Evolutionary conservation across 2,797 vertebrate species (phyloP), one percentile per base, ranked within the genome.

Genomic region (Rhadinocentrus ornatus): DNA sequence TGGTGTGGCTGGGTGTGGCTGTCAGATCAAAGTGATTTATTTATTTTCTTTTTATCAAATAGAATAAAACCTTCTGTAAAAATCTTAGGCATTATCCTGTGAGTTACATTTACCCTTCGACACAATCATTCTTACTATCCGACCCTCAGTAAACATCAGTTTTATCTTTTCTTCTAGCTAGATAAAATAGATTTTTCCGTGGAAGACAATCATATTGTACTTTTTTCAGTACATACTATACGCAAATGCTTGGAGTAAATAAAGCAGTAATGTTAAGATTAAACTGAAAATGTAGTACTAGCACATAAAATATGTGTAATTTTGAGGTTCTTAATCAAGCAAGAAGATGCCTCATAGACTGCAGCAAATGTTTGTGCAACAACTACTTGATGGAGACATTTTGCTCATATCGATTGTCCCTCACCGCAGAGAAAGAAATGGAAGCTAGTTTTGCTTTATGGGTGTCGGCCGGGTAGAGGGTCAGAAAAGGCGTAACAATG

Each of bases 401-500:
- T 82, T 48, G n/a, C 31, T 48, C 34, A 1, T 59, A 56, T 7
- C 18, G 59, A 69, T 70, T 44, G 27, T 81, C 16, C 66, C 53
- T 54, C 26, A 34, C n/a, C 58, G 53, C 48, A 48, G 48, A 16
- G 24, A 59, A 72, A 56, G 62, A 78, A 80, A 79, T 77, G 29
- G 65, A 79, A n/a, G 78, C 73, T 62, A 37, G 81, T 87, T 90
- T 86, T 83, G 73, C 75, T 84, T 71, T 67, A 60, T 66, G 88
- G 88, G 88, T 87, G 88, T 84, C 65, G 87, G 85, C 68, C 0
- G 67, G 63, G 59, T 77, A 26, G 48, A 68, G 77, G 74, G 74
- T 71, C 70, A 69, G 77, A 56, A 26, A 72, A 75, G 61, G 74
- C 65, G 10, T 64, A 91, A 95, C 92, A 94, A 93, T 93, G 84